Percentiles rank a stretch among this genome's conserved stretches.
These are phyloP conservation scores for Heterotis niloticus DNA, from an alignment of 2,113 vertebrate species.

Conservation along the genomic window DNA sequence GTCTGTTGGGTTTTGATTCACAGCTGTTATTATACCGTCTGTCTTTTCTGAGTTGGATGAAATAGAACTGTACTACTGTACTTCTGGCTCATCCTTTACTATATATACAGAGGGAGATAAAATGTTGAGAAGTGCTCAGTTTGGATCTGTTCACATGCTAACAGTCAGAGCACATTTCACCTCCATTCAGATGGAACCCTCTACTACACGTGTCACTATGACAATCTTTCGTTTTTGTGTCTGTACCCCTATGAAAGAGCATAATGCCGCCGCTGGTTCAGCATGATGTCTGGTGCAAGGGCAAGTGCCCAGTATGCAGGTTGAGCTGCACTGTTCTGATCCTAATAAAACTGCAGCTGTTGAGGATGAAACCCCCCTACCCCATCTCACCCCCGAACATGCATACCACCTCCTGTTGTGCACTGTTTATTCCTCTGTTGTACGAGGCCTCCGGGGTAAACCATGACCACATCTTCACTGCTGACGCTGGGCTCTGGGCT, in stretches of 20 bases:
- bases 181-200: neutral
- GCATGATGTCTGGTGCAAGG: neutral
- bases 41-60: too few relatives aligned
- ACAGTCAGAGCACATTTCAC: neutral
- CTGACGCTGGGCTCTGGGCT: neutral
- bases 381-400: neutral
- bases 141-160: too few relatives aligned
- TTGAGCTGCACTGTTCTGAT: conserved; percentile 15
- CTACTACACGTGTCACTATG: neutral
- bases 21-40: too few relatives aligned
- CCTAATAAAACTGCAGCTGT: conserved; percentile 1
- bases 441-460: conserved; percentile 23
- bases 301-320: neutral
- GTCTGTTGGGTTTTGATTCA: too few relatives aligned
- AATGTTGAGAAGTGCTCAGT: too few relatives aligned
- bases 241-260: neutral
- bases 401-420: neutral
- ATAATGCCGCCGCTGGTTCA: neutral
- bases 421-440: neutral
- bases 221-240: neutral
- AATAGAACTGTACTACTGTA: too few relatives aligned
- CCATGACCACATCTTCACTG: conserved; percentile 23
- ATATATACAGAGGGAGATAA: too few relatives aligned
- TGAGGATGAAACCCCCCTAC: too few relatives aligned
- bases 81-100: too few relatives aligned